phyloP scores from a whole-genome alignment of 2,113 vertebrate species.

The Rousettus leschenaultii region DNA sequence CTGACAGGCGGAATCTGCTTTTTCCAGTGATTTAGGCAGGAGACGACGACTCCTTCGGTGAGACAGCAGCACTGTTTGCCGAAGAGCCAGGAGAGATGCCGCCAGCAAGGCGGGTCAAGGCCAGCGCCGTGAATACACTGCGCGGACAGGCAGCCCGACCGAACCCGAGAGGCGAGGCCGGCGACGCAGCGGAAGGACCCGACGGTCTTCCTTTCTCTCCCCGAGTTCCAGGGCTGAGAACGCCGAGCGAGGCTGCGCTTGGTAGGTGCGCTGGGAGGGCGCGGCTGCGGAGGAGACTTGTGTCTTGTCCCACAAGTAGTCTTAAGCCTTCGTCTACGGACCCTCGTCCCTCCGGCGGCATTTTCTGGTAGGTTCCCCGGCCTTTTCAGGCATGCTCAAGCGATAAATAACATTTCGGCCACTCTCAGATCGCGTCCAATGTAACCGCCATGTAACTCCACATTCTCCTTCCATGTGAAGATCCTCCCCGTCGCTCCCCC shows the following conservation, averaged over 20 bases:
- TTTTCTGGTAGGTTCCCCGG: background rate
- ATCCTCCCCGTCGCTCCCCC: rapidly evolving
- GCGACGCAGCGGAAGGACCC: rapidly evolving
- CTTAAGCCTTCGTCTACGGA: background rate
- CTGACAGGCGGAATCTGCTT: background rate
- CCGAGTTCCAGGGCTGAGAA: background rate
- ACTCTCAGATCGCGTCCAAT: background rate
- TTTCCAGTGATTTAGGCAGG: background rate
- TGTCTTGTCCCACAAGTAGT: background rate
- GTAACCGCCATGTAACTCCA: background rate
- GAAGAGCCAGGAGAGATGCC: background rate
- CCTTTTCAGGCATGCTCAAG: background rate
- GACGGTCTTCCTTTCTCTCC: background rate
- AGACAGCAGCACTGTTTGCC: background rate
- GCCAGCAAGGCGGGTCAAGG: background rate
- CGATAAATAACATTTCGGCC: background rate
- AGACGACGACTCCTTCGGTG: background rate
- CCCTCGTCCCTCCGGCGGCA: background rate
- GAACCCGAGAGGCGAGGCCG: background rate
- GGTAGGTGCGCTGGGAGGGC: background rate
- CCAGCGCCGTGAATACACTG: no score
- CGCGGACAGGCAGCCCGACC: background rate
- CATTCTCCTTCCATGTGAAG: background rate
- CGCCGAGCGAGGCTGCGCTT: no score
- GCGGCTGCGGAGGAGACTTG: background rate